Conservation (phyloP, 2,797 vertebrate genomes). For the Pristis pectinata region DNA sequence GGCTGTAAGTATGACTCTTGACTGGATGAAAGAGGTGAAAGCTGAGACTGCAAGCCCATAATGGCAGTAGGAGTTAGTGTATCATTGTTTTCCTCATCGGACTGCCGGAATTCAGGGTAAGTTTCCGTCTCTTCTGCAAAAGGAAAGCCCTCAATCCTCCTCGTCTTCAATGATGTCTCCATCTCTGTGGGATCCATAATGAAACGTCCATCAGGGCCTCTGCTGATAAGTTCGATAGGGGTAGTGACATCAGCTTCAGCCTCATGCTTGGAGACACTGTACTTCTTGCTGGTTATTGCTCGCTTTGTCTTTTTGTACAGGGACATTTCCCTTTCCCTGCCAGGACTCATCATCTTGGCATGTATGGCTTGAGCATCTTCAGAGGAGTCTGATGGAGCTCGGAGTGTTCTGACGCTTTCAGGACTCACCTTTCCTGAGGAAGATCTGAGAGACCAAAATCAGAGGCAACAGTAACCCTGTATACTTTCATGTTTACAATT, state of each 20-base stretch:
- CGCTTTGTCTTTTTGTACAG: slow-evolving; percentile 98
- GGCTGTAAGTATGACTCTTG: slow-evolving; percentile 95
- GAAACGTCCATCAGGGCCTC: slow-evolving; percentile 91
- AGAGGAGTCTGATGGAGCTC: slow-evolving; percentile 83
- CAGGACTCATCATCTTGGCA: slow-evolving; percentile 85
- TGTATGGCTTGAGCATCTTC: slow-evolving; percentile 82
- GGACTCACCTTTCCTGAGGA: slow-evolving; percentile 98
- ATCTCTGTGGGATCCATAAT: slow-evolving; percentile 78
- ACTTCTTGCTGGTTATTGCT: slow-evolving; percentile 96
- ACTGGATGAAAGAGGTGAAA: slow-evolving; percentile 94
- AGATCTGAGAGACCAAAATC: slow-evolving; percentile 62
- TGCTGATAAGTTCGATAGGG: slow-evolving; percentile 95
- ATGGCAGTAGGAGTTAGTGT: slow-evolving; percentile 81
- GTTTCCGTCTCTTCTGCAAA: slow-evolving; percentile 97
- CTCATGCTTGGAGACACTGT: slow-evolving; percentile 94
- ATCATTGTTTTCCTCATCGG: slow-evolving; percentile 95
- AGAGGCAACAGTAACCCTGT: background rate
- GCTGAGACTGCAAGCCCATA: slow-evolving; percentile 85
- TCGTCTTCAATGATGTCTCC: slow-evolving; percentile 74
- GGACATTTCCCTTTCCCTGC: slow-evolving; percentile 87
- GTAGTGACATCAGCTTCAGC: slow-evolving; percentile 82
- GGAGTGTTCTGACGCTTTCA: slow-evolving; percentile 80
- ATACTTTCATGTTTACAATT: slow-evolving; percentile 29
- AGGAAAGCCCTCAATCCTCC: slow-evolving; percentile 93
- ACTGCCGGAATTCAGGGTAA: slow-evolving; percentile 98